A percentile compares a stretch with the other conserved stretches of the same genome.
phyloP scores from a whole-genome alignment of 2,888 invertebrate species.

The Belgica antarctica region DNA sequence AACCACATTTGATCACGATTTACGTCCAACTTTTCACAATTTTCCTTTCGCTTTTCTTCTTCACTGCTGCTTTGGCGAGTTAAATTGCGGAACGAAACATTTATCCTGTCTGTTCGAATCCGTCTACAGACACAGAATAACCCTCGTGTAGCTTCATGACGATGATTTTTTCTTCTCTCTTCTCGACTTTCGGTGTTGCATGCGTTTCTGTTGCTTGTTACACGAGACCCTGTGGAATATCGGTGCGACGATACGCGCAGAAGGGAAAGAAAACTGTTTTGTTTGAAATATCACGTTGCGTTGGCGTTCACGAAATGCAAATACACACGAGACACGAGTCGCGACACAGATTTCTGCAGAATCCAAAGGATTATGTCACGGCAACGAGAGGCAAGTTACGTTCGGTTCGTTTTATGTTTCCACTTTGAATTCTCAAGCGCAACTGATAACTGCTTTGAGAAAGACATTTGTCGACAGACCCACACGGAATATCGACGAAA shows the following conservation, averaged over 20 bases:
- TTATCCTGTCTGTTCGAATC: constrained; percentile 43
- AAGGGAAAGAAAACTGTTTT: constrained; percentile 40
- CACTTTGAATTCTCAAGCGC: constrained; percentile 41
- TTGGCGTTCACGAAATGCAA: constrained; percentile 22
- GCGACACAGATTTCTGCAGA: background rate
- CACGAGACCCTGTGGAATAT: constrained; percentile 3
- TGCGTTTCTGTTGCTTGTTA: constrained; percentile 36
- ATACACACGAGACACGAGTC: constrained; percentile 3
- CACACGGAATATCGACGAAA: background rate
- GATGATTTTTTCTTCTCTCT: constrained; percentile 24
- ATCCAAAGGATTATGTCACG: constrained; percentile 31
- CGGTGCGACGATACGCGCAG: constrained; percentile 12
- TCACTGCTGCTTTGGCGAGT: background rate
- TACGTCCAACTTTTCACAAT: background rate
- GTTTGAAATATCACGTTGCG: constrained; percentile 15
- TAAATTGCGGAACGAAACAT: constrained; percentile 39
- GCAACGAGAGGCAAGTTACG: background rate
- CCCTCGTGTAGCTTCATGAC: constrained; percentile 35
- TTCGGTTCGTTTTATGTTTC: constrained; percentile 35
- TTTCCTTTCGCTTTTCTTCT: background rate
- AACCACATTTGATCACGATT: too few relatives aligned
- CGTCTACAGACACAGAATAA: constrained; percentile 44
- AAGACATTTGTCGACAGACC: background rate
- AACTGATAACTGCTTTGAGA: constrained; percentile 36
- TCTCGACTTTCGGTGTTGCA: constrained; percentile 15